These are phyloP conservation scores for Ganaspis brasiliensis DNA, from an alignment of 2,888 invertebrate species.

Conservation along the genomic window DNA sequence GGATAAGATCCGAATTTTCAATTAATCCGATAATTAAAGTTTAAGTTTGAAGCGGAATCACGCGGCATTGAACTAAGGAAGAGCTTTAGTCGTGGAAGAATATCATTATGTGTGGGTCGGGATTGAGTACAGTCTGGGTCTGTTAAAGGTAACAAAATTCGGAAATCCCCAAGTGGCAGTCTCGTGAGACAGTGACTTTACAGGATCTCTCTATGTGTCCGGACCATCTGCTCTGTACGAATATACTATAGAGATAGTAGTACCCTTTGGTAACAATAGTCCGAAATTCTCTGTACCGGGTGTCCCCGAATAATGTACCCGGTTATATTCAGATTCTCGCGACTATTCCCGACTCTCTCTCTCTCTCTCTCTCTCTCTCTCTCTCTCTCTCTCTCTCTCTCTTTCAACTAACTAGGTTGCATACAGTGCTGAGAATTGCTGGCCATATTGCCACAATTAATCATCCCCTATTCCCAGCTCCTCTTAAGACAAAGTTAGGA, in stretches of 20 bases:
- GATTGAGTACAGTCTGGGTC: background rate
- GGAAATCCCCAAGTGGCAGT: constrained; percentile 30
- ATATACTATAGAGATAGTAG: constrained; percentile 23
- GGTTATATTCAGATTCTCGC: constrained; percentile 26
- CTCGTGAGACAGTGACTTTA: constrained; percentile 32
- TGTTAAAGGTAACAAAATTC: constrained; percentile 22
- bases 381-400: constrained; percentile 1
- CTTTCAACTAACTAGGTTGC: constrained; percentile 49
- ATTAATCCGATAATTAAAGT: constrained; percentile 17
- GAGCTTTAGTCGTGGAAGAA: background rate
- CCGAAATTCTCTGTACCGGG: constrained; percentile 41
- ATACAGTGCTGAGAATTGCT: constrained; percentile 73
- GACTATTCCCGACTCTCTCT: background rate
- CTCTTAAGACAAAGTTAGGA: background rate
- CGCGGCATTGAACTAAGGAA: background rate
- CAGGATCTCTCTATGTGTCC: constrained; percentile 10
- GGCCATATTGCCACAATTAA: constrained; percentile 64
- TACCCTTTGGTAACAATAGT: constrained; percentile 42
- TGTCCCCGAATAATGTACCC: constrained; percentile 42
- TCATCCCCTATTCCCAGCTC: background rate
- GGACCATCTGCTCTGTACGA: constrained; percentile 27
- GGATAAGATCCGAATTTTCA: constrained; percentile 4
- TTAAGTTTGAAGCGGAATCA: constrained; percentile 1
- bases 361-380: background rate
- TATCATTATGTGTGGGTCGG: constrained; percentile 10